Evolutionary conservation across 2,888 invertebrate species (phyloP), one percentile per base, ranked within the genome.

Genomic region (Torymus aiolomorphi): DNA sequence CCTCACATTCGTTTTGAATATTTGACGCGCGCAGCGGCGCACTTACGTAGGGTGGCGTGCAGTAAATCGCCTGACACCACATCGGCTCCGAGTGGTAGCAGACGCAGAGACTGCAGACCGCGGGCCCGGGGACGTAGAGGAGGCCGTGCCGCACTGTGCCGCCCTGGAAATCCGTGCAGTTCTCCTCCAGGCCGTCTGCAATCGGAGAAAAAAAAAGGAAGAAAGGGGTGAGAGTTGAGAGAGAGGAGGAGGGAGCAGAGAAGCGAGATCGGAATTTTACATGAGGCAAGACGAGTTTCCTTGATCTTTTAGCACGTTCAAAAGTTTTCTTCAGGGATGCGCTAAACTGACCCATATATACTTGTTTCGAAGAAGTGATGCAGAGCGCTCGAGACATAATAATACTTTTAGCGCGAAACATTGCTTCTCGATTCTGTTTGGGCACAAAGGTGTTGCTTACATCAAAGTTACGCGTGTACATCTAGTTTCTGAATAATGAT

Each of bases 21-120:
- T 51, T 67, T 62, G 42, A 57, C 20, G 42, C 42, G 42, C 8
- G 8, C 8, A 42, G 8, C 8, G 80, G 2, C 2, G 18, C 51
- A 93, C 95, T 94, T 88, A 96, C 96, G 91, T 95, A 96, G 84
- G 96, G 96, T 77, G 96, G 96, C 89, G 95, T 95, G 90, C 96
- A 96, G 91, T 95, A 96, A 87, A 96, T 96, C 72, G 96, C 95
- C 91, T 95, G 94, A 90, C 96, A 96, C 96, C 96, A 96, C 93
- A 95, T 94, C 70, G 96, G 96, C 88, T 95, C 94, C 49, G 95
- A 94, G 91, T 96, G 96, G 91, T 96, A 96, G 91, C 96, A 96
- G 73, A 96, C 96, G 89, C 96, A 96, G 83, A 95, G 93, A 79
- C 95, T 95, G 90, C 96, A 96, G 73, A 96, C 96, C 5, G 96